Evolutionary conservation across 2,113 vertebrate genomes (phyloP), one percentile per base, ranked within the genome.

Genomic region (Labeo rohita): DNA sequence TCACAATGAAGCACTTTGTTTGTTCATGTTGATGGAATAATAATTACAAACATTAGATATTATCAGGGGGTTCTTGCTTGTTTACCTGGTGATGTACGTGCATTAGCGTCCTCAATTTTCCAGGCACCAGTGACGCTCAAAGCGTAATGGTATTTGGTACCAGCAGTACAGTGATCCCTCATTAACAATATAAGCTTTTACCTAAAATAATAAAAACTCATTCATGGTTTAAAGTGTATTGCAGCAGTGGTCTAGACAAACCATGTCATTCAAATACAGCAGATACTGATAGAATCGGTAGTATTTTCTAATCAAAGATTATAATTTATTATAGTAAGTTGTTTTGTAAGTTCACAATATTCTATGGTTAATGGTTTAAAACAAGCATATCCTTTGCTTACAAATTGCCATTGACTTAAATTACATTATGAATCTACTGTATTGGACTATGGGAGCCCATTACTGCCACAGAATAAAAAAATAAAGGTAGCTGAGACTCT

Each of bases 1-100:
- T 84, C 82, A 73, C 34, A 59, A 73, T 84, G 66, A 84, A 84
- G 82, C 82, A 84, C 82, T 73, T 84, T 73, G 80, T 83, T 83
- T 83, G 82, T 74, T 84, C 82, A 45, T 56, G 68, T 84, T 45
- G 50, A 84, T 84, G 82, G 82, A 84, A 73, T 73, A 82, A 70
- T 70, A 84, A 84, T 84, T 52, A 83, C 65, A 83, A 84, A 84
- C 68, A 59, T 45, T 74, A 59, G 82, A 73, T 56, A 84, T 84
- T 84, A 73, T 72, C 68, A 52, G 49, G 49, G 80, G 80, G 28
- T 54, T 36, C 28, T 34, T 54, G 65, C 28, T 83, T 70, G 80
- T 68, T 83, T 83, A 83, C 34, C 23, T 83, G 79, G n/a, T 81
- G 59, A 66, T 66, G 59, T 59, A 81, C 7, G 16, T 82, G 63